Base-by-base conservation (phyloP, 2,888 invertebrate species). In the Pharmacophagus antenor region DNA sequence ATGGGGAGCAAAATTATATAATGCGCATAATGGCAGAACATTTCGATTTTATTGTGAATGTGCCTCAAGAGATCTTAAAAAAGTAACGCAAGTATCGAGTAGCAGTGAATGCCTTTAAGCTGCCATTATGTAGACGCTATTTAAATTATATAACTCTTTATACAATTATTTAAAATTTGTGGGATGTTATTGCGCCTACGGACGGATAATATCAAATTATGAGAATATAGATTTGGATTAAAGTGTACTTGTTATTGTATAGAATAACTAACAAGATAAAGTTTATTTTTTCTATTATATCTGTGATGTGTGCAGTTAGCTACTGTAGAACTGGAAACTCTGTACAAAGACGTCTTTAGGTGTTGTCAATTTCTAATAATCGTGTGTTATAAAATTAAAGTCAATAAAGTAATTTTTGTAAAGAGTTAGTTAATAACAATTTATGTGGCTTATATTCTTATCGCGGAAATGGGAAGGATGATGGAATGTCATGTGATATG, bases 331-430 rank as follows among this genome's bases (percentile, higher is more conserved):
- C 69, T 69, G 67, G 72, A 72, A 77, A 79, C 72, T 82, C 79
- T 85, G 83, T 85, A 84, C 82, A 85, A 84, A 82, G 70, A 77
- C 70, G 70, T 82, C 74, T 82, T 77, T 81, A 82, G 77, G 73
- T 82, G 80, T 85, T 84, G 87, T 87, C 85, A 86, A 87, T 87
- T 87, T 81, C 71, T 78, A 73, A 75, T 75, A 76, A 68, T 74
- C 73, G 73, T 74, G 73, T 74, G 71, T 73, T 67, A 65, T 37
- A 37, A 65, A 63, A 68, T 25, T 49, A 56, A 61, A 67, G 75
- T 78, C 73, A 73, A 72, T 77, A 70, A 72, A 60, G 63, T 65
- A 70, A 67, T 69, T 37, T 37, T 15, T 68, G 64, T 63, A 63
- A 66, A 64, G 70, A 70, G 70, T 70, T 76, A 76, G 73, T 67